phyloP scores from a whole-genome alignment of 2,888 invertebrate genomes.

The Acronicta aceris region DNA sequence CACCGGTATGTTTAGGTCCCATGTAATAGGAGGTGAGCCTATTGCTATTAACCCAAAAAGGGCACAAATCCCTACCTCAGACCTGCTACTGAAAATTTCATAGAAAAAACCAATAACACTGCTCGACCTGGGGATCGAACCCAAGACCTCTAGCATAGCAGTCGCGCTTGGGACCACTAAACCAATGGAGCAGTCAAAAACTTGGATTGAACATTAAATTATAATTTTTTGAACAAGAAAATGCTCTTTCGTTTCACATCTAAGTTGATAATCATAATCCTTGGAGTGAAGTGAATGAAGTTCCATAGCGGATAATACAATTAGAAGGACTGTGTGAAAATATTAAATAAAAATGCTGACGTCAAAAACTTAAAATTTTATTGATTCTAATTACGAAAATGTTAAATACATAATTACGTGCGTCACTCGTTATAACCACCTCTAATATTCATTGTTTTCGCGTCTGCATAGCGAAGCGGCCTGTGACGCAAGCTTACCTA shows the following conservation, averaged over 20 bases:
- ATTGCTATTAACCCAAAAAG: too few species aligned
- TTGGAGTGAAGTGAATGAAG: not conserved
- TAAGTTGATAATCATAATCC: not conserved
- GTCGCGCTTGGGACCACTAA: too few species aligned
- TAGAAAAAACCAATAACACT: too few species aligned
- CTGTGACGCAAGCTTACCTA: conserved; percentile 24
- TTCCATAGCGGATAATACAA: not conserved
- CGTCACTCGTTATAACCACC: conserved; percentile 40
- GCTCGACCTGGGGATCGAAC: too few species aligned
- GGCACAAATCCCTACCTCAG: too few species aligned
- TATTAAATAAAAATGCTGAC: conserved; percentile 9
- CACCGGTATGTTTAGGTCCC: too few species aligned
- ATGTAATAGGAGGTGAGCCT: too few species aligned
- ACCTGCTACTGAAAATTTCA: too few species aligned
- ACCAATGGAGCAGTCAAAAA: too few species aligned
- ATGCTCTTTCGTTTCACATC: not conserved
- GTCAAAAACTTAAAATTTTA: conserved; percentile 27
- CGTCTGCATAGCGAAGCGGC: conserved; percentile 12
- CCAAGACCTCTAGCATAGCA: too few species aligned
- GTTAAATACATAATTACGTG: conserved; percentile 42
- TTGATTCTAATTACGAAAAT: conserved; percentile 37
- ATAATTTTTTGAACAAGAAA: not conserved
- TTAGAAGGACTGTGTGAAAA: conserved; percentile 6
- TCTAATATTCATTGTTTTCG: conserved; percentile 8
- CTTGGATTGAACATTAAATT: too few species aligned